These are phyloP conservation scores for Diabrotica virgifera DNA, from an alignment of 1,140 invertebrate genomes.

Conservation along the genomic window DNA sequence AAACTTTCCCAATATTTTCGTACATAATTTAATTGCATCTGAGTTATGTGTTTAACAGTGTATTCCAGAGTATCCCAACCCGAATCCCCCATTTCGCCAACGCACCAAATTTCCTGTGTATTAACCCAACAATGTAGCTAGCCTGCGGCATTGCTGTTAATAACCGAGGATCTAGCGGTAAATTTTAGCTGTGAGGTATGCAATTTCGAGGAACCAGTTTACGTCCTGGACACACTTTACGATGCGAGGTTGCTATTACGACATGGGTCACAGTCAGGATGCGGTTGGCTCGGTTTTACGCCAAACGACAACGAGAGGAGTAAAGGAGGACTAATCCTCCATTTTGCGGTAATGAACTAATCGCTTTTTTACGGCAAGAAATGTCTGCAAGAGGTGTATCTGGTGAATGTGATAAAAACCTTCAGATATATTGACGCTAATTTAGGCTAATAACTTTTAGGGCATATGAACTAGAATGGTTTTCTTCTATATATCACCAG, in stretches of 20 bases:
- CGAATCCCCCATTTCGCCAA: conserved; percentile 5
- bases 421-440: too few species aligned
- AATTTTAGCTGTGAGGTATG: conserved; percentile 22
- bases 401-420: too few species aligned
- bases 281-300: not conserved
- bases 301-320: not conserved
- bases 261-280: conserved; percentile 11
- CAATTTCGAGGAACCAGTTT: conserved; percentile 19
- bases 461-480: too few species aligned
- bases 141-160: conserved; percentile 16
- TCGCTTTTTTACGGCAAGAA: too few species aligned
- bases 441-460: too few species aligned
- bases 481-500: too few species aligned
- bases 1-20: too few species aligned
- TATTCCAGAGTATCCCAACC: not conserved
- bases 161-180: conserved; percentile 19
- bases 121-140: conserved; percentile 12
- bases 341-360: conserved; percentile 5
- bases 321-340: conserved; percentile 14
- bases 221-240: too few species aligned
- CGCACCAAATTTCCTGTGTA: conserved; percentile 13
- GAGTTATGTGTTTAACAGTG: too few species aligned
- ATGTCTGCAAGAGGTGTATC: too few species aligned
- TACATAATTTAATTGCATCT: too few species aligned
- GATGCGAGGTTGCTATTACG: not conserved